phyloP scores from a whole-genome alignment of 64 coral and sea anemone genomes.

The Anthopleura sola region DNA sequence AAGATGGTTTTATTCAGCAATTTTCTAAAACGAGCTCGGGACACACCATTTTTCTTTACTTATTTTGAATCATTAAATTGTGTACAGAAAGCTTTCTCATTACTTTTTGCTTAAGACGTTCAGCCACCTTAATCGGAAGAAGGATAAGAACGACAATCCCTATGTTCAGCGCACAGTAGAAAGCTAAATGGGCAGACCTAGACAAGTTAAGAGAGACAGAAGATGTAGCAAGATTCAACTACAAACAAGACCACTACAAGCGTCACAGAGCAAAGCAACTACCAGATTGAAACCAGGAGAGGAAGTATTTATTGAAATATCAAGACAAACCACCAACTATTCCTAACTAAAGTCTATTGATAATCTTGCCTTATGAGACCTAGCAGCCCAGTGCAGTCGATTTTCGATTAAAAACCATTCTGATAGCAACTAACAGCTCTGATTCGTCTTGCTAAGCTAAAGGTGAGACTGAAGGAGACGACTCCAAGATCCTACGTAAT shows the following conservation, averaged over 20 bases:
- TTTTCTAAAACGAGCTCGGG: no score
- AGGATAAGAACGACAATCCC: conserved; percentile 24
- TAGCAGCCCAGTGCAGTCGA: no score
- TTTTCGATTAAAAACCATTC: no score
- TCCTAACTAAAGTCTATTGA: no score
- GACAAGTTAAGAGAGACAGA: conserved; percentile 2
- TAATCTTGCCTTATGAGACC: no score
- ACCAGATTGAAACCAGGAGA: not conserved
- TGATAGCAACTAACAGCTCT: no score
- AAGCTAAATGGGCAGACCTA: conserved; percentile 27
- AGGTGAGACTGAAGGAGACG: not conserved
- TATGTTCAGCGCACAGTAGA: not conserved
- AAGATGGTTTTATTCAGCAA: no score
- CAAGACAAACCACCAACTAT: not conserved
- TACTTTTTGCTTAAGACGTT: no score
- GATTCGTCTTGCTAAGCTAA: no score
- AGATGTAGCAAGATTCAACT: conserved; percentile 13
- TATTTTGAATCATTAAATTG: no score
- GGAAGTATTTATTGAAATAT: not conserved
- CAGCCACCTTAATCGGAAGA: conserved; percentile 41
- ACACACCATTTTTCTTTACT: no score
- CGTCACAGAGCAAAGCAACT: conserved; percentile 23
- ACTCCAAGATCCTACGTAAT: conserved; percentile 27
- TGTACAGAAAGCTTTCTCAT: no score
- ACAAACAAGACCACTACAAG: conserved; percentile 12